Conservation (phyloP, 2,113 vertebrate species). For the Onychostruthus taczanowskii region DNA sequence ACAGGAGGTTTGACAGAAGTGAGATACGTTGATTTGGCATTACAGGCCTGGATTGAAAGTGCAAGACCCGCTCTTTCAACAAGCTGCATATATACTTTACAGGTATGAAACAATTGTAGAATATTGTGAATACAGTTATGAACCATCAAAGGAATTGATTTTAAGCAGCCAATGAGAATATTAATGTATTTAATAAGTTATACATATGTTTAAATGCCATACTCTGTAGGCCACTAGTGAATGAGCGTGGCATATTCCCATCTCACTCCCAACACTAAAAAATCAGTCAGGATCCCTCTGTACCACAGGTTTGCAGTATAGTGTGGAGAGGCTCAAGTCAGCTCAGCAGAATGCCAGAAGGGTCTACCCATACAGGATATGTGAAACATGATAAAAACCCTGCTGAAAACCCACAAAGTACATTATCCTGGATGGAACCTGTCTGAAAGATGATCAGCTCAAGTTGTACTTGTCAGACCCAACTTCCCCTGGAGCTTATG, state of each 20-base stretch:
- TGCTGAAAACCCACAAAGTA: not conserved
- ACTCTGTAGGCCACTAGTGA: not conserved
- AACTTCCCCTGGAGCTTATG: not conserved
- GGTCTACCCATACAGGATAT: not conserved
- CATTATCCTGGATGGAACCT: not conserved
- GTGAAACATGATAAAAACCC: not conserved
- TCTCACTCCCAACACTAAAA: not conserved
- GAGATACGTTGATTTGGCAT: not conserved
- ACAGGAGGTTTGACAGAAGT: not conserved
- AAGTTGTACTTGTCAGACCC: not conserved
- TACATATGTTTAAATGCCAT: not conserved
- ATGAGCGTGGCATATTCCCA: not conserved
- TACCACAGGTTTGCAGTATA: not conserved
- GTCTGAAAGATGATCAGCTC: accelerated
- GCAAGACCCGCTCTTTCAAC: not conserved
- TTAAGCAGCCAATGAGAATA: not conserved
- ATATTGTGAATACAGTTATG: not conserved
- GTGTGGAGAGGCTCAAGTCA: not conserved
- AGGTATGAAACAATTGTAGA: not conserved
- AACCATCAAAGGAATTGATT: not conserved
- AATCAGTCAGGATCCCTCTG: not conserved
- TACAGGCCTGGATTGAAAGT: not conserved
- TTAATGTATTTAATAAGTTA: not conserved
- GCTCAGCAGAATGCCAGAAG: not conserved
- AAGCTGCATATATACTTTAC: not conserved